These are phyloP conservation scores for Pangasianodon gigas DNA, from an alignment of 2,113 vertebrate species.

Conservation along the genomic window DNA sequence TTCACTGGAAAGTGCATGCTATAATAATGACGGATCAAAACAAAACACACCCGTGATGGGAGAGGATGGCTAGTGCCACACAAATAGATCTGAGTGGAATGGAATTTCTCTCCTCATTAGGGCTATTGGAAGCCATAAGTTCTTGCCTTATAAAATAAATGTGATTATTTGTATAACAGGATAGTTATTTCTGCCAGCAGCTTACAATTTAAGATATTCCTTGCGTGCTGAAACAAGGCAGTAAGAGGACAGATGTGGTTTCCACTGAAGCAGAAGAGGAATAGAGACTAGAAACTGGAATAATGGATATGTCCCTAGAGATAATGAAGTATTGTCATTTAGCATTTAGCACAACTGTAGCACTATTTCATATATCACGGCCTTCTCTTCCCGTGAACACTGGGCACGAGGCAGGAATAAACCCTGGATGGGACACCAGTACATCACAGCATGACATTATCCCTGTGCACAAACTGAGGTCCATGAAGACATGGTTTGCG, in stretches of 20 bases:
- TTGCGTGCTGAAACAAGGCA: background rate
- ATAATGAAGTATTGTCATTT: background rate
- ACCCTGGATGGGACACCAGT: too few species aligned
- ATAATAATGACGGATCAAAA: constrained; percentile 34
- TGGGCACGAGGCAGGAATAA: too few species aligned
- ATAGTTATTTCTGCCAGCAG: background rate
- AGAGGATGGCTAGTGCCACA: constrained; percentile 14
- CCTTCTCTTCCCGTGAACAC: background rate
- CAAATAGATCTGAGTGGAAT: background rate
- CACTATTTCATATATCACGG: background rate
- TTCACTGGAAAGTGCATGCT: background rate
- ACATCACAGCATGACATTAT: background rate
- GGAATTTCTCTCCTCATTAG: background rate
- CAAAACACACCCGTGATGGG: constrained; percentile 22
- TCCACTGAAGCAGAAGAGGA: background rate
- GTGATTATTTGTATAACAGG: background rate
- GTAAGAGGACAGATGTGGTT: background rate
- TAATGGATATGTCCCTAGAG: background rate
- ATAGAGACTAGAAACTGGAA: background rate
- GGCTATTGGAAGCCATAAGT: background rate
- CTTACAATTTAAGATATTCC: background rate
- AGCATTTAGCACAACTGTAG: background rate
- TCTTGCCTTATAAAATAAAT: background rate
- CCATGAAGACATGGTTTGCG: background rate
- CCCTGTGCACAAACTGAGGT: background rate